A percentile compares a stretch with the other conserved stretches of the same genome.
Conservation (phyloP, 2,113 vertebrate genomes). For the Paramormyrops kingsleyae region DNA sequence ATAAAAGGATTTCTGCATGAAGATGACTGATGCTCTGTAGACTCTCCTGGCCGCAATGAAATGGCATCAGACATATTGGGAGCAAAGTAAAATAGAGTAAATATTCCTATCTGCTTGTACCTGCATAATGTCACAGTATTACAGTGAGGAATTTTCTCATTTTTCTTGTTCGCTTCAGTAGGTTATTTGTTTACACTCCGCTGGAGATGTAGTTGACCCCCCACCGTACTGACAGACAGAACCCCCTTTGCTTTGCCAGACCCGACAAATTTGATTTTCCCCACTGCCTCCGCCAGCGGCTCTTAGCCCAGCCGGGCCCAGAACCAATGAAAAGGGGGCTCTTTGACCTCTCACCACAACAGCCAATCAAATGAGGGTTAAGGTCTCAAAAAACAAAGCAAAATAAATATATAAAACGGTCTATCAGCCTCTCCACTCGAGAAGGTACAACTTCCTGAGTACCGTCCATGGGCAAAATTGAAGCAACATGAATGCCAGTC, state of each 20-base stretch:
- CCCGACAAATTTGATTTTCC: not conserved
- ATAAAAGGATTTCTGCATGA: not conserved
- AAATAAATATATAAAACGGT: not conserved
- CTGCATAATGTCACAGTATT: not conserved
- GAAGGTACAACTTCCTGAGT: not conserved
- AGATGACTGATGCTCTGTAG: not conserved
- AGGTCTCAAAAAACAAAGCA: not conserved
- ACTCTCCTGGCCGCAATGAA: not conserved
- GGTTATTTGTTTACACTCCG: conserved; percentile 3
- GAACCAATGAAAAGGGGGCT: conserved; percentile 5
- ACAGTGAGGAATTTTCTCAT: not conserved
- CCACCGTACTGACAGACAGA: not conserved
- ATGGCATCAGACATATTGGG: not conserved
- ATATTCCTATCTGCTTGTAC: not conserved
- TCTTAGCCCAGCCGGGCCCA: not conserved
- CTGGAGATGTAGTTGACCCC: conserved; percentile 16
- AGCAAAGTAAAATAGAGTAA: not conserved
- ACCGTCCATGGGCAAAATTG: not conserved
- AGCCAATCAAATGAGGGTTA: not conserved
- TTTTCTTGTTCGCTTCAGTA: not conserved
- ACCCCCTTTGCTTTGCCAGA: conserved; percentile 17
- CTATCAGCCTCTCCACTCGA: conserved; percentile 5
- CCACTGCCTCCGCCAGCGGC: not conserved
- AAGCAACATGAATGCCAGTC: not conserved
- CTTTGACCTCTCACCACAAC: not conserved